These are phyloP conservation scores for Paralvinella palmiformis DNA, from an alignment of 1,140 invertebrate genomes.

Conservation along the genomic window DNA sequence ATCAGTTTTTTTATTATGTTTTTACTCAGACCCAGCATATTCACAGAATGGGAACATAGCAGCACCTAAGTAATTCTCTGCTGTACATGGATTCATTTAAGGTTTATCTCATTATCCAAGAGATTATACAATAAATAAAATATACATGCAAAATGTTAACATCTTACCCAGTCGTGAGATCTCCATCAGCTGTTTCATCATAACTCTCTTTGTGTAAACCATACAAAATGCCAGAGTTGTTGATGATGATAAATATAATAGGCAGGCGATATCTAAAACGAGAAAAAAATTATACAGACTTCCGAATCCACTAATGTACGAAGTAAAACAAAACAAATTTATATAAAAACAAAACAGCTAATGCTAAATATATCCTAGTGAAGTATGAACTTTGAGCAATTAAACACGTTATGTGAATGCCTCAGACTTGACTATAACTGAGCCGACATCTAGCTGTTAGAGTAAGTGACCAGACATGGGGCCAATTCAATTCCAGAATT, in stretches of 20 bases:
- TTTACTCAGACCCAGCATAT: neutral
- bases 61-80: neutral
- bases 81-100: neutral
- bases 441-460: neutral
- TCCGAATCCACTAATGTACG: neutral
- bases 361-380: neutral
- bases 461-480: neutral
- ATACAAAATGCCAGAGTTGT: constrained; percentile 92
- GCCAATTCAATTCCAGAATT: too few species aligned
- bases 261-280: constrained; percentile 77
- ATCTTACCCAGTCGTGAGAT: constrained; percentile 55
- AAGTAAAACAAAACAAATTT: neutral
- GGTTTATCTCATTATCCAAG: neutral
- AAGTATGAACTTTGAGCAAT: neutral
- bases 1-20: neutral
- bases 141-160: too few species aligned
- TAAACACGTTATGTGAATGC: neutral
- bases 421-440: neutral
- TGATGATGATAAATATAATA: constrained; percentile 83
- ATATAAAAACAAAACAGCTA: neutral
- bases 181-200: constrained; percentile 54
- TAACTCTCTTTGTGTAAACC: constrained; percentile 68
- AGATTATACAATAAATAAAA: neutral
- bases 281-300: neutral
- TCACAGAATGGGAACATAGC: neutral